Conservation (phyloP, 2,113 vertebrate genomes). For the Silurus meridionalis region DNA sequence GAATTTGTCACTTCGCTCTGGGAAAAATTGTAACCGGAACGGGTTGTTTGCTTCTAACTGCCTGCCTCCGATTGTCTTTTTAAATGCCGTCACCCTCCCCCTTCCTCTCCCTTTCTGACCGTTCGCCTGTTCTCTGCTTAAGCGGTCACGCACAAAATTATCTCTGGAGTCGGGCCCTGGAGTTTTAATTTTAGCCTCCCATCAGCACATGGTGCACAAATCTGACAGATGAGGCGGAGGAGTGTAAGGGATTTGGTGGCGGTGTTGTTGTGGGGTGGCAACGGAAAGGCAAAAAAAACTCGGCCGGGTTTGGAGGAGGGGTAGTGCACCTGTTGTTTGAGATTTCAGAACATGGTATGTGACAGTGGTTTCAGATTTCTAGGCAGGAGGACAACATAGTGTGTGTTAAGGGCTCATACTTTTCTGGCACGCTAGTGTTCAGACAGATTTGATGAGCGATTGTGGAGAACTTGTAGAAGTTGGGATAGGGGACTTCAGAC, state of each 20-base stretch:
- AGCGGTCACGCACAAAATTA: constrained; percentile 34
- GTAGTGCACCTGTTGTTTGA: constrained; percentile 43
- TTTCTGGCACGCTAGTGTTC: constrained; percentile 14
- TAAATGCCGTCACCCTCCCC: not conserved
- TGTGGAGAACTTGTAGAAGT: not conserved
- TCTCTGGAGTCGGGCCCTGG: constrained; percentile 6
- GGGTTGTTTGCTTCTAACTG: not conserved
- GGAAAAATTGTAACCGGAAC: not conserved
- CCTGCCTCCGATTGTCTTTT: not conserved
- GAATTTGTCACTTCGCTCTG: not conserved
- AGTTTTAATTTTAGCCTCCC: constrained; percentile 32
- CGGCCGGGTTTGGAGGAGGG: not conserved
- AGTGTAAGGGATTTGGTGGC: not conserved
- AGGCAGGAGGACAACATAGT: not conserved
- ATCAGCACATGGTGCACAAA: not conserved
- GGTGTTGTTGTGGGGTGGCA: constrained; percentile 1
- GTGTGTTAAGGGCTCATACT: not conserved
- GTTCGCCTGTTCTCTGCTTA: not conserved
- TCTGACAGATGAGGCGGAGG: constrained; percentile 11
- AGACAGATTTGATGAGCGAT: not conserved
- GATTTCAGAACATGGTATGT: constrained; percentile 25
- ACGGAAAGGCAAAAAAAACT: constrained; percentile 17
- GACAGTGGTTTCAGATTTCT: constrained; percentile 47
- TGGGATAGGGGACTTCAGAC: not conserved
- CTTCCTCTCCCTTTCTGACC: not conserved